Evolutionary conservation across 2,113 vertebrate species (phyloP), one percentile per base, ranked within the genome.

Genomic region (Sapayoa aenigma): DNA sequence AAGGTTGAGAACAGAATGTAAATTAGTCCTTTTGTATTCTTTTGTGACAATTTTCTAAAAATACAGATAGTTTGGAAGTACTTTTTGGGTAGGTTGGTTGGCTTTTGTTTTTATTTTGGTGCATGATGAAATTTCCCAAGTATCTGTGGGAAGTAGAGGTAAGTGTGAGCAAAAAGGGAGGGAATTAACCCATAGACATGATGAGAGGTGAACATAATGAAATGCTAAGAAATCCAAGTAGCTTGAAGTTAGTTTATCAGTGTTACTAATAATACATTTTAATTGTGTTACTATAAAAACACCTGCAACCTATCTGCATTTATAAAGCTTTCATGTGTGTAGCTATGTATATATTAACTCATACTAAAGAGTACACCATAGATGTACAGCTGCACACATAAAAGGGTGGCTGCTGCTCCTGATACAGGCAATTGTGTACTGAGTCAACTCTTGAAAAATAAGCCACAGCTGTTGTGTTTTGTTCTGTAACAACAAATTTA

Each of bases 381-480:
- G 49, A 56, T 44, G 33, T 62, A 66, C 91, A 92, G 76, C 67
- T 92, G 92, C 68, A 28, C 52, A 39, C 58, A 91, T 41, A 56
- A 87, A 91, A 66, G 56, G 56, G 72, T 0, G 62, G 55, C 52
- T 60, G 76, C 93, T 28, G 56, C 42, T 81, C 63, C 52, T 71
- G 56, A 35, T 69, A 44, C 19, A 52, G 42, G 53, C 56, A 58
- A 79, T 52, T 72, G 65, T 84, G 49, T 68, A 68, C 80, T 83
- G 37, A 88, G 71, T 75, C 94, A 86, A 59, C 58, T 83, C 75
- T 77, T 87, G 81, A 83, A 88, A 93, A 93, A 93, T 72, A 53
- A 90, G 80, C 55, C 60, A 89, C 93, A 63, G 85, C 90, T 93
- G 75, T 46, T 56, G 44, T 50, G 69, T 69, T 88, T 94, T 92